A percentile compares a stretch with the other conserved stretches of the same genome.
phyloP scores from a whole-genome alignment of 1,140 invertebrate species.

The Heliconius hewitsoni region DNA sequence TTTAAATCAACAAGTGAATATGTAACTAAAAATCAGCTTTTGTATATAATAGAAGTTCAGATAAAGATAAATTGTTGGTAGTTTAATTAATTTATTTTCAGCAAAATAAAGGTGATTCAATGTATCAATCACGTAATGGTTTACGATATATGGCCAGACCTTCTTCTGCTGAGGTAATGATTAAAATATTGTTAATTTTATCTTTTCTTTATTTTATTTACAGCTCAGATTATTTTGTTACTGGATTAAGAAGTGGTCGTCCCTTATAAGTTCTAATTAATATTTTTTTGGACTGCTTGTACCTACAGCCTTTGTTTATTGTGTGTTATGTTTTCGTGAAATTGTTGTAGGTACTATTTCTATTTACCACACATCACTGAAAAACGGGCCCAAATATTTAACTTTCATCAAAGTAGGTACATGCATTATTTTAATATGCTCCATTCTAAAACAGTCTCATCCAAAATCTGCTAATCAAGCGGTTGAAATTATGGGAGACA shows the following conservation, averaged over 20 bases:
- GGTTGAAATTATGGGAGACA: conserved; percentile 40
- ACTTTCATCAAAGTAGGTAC: no score
- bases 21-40: conserved; percentile 1
- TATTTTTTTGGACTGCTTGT: background rate
- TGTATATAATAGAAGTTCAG: no score
- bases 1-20: conserved; percentile 8
- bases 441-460: conserved; percentile 29
- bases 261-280: background rate
- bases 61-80: background rate
- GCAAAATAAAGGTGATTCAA: conserved; percentile 13
- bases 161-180: background rate
- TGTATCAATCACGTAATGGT: conserved; percentile 2
- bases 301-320: no score
- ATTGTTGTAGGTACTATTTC: no score
- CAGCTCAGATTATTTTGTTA: no score
- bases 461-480: conserved; percentile 51
- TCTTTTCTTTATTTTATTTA: background rate
- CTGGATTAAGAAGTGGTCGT: no score
- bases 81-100: background rate
- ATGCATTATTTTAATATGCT: background rate
- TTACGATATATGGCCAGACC: background rate
- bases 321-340: no score
- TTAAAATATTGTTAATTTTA: background rate
- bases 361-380: no score
- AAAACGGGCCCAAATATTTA: no score